A percentile compares a stretch with the other conserved stretches of the same genome.
Evolutionary conservation across 2,113 vertebrate genomes (phyloP).

Genomic region (Xenopus laevis): DNA sequence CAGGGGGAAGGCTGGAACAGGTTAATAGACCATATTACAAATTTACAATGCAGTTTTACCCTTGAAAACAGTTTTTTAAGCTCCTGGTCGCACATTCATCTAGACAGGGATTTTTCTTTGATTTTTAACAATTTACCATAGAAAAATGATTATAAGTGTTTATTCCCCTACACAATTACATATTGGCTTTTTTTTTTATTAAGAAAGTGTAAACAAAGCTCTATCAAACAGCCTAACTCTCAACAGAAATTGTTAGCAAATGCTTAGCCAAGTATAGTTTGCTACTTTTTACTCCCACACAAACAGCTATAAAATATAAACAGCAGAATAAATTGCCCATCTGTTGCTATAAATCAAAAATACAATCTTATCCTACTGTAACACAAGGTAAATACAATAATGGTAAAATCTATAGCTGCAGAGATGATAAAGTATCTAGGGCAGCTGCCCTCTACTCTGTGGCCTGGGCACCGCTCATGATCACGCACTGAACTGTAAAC

Average conservation of each 20-base stretch:
- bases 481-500: constrained; percentile 58
- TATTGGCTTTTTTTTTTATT: neutral
- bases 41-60: too few relatives aligned
- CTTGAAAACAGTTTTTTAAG: too few relatives aligned
- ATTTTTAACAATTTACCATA: neutral
- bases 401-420: constrained; percentile 62
- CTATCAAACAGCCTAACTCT: constrained; percentile 36
- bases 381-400: constrained; percentile 59
- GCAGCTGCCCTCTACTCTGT: constrained; percentile 45
- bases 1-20: too few relatives aligned
- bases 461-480: constrained; percentile 33
- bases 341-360: constrained; percentile 63
- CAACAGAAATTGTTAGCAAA: constrained; percentile 51
- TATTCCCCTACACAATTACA: constrained; percentile 4
- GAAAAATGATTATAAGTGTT: neutral
- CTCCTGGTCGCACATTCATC: too few relatives aligned
- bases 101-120: neutral
- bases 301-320: constrained; percentile 57
- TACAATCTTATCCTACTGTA: constrained; percentile 52
- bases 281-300: constrained; percentile 53
- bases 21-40: too few relatives aligned
- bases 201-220: constrained; percentile 8
- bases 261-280: constrained; percentile 50
- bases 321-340: constrained; percentile 60
- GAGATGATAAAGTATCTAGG: constrained; percentile 54